Conservation (phyloP, 2,113 vertebrate species). For the Myxocyprinus asiaticus region DNA sequence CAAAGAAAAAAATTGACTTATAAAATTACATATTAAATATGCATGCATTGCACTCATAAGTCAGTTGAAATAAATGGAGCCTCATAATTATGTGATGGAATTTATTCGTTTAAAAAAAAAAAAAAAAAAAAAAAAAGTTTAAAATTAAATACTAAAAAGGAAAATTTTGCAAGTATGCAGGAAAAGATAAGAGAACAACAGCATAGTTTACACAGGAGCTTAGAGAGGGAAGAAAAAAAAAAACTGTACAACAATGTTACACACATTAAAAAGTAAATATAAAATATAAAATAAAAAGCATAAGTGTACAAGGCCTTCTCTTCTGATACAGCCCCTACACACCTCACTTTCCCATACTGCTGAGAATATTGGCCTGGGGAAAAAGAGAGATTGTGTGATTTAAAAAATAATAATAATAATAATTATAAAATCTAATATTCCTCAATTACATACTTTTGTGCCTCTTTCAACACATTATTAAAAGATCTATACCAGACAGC, state of each 20-base stretch:
- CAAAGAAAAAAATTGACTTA: too few species aligned
- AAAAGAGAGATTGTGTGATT: background rate
- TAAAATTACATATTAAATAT: too few species aligned
- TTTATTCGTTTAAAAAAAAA: too few species aligned
- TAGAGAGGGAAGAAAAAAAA: background rate
- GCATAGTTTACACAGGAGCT: background rate
- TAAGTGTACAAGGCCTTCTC: background rate
- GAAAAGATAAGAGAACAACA: background rate
- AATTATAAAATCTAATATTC: too few species aligned
- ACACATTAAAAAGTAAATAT: background rate
- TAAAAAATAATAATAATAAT: too few species aligned
- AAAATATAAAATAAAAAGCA: background rate
- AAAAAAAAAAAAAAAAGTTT: background rate
- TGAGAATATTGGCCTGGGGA: slow-evolving; percentile 75
- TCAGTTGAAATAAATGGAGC: too few species aligned
- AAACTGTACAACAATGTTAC: background rate
- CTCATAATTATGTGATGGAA: too few species aligned
- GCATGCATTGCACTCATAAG: too few species aligned
- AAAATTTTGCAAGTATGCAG: background rate
- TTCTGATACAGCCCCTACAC: too few species aligned
- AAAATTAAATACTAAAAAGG: slow-evolving; percentile 4
- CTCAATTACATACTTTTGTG: too few species aligned
- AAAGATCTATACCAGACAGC: too few species aligned
- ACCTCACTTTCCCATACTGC: slow-evolving; percentile 68
- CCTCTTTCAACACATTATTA: too few species aligned